Base-by-base conservation (phyloP, 1,140 invertebrate genomes). In the Pseudobourletiella spinata region DNA sequence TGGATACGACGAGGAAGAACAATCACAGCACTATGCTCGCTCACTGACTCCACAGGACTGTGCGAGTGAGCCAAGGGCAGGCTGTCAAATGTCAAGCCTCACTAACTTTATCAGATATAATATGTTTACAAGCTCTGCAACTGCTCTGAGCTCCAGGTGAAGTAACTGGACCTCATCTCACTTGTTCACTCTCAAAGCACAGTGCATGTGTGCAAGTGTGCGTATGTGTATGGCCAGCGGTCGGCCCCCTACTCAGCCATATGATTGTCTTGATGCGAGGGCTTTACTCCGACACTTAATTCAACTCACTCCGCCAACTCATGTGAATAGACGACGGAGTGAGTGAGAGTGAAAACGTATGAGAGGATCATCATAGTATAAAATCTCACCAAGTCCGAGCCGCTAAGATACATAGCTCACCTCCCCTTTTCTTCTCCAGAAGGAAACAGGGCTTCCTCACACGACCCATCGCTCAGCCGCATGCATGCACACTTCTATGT, bases 61-160 rank as follows among this genome's bases (percentile, higher is more conserved):
- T 11, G 35, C 35, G 35, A 39, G 18, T 18, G 22, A 48, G 4
- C 44, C 11, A 48, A 48, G 44, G 44, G 44, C 44, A 48, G 22
- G 11, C 44, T 48, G 44, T 48, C 44, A 48, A 48, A 48, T 48
- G 44, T 48, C 44, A 48, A 48, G 44, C 20, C 44, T 48, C 6
- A 48, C 44, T 22, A 48, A 14, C 6, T 48, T 15, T 48, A 48
- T 11, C n/a, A 39, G 32, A 39, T 39, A 39, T n/a, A n/a, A 39
- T 39, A n/a, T 39, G n/a, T 39, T n/a, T 39, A n/a, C n/a, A 39
- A 39, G n/a, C 35, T 39, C 35, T n/a, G n/a, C 35, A 39, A 11
- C 11, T n/a, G n/a, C 35, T 11, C 11, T 39, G 22, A 22, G 6
- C 11, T 48, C 44, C 44, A 48, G 44, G 11, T 22, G 11, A 48